phyloP scores from a whole-genome alignment of 2,888 invertebrate species.

The Agonum fuliginosum region DNA sequence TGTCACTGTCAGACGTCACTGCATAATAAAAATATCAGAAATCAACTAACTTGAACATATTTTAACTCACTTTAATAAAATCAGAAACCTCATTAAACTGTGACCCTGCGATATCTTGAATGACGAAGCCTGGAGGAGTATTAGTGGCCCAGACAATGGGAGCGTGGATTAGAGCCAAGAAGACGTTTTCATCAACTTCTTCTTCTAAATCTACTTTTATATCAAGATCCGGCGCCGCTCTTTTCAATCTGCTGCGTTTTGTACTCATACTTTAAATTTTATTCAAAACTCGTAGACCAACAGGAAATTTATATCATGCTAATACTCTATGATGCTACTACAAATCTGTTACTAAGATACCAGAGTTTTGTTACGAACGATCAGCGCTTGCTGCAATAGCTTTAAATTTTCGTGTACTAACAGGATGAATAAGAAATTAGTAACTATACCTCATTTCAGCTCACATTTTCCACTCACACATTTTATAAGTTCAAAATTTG shows the following conservation, averaged over 20 bases:
- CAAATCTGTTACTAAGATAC: not conserved
- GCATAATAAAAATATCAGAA: too few species aligned
- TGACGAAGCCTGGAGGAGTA: conserved; percentile 67
- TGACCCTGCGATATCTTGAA: conserved; percentile 68
- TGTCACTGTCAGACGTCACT: too few species aligned
- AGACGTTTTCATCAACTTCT: not conserved
- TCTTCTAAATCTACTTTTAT: conserved; percentile 22
- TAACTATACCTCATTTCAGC: too few species aligned
- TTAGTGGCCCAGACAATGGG: conserved; percentile 69
- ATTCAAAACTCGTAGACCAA: conserved; percentile 3
- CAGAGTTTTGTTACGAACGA: not conserved
- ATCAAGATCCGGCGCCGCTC: not conserved
- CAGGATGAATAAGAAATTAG: too few species aligned
- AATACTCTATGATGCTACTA: not conserved
- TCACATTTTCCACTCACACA: too few species aligned
- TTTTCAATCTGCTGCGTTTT: conserved; percentile 27
- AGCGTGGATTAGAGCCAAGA: conserved; percentile 47
- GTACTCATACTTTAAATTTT: conserved; percentile 51
- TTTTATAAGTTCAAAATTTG: too few species aligned
- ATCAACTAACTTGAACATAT: too few species aligned
- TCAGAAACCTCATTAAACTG: conserved; percentile 66
- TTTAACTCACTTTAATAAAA: conserved; percentile 66
- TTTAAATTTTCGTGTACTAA: too few species aligned
- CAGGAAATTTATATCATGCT: not conserved
- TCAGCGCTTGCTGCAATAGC: too few species aligned